These are phyloP conservation scores for Pseudanteris insignis DNA, from an alignment of 2,888 invertebrate genomes.

Conservation along the genomic window DNA sequence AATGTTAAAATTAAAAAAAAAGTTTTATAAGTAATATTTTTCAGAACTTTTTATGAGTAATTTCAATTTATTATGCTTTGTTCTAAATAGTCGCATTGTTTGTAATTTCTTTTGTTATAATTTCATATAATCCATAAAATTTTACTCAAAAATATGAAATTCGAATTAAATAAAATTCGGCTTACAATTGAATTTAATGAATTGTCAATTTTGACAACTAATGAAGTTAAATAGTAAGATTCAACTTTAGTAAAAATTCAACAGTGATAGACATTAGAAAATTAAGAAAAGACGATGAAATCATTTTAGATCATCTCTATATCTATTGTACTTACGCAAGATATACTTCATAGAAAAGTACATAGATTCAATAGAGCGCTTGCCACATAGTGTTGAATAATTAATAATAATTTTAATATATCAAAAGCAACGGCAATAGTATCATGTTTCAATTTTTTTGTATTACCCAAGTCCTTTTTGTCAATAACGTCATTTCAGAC, in stretches of 20 bases:
- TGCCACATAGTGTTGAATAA: conserved; percentile 21
- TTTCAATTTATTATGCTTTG: too few species aligned
- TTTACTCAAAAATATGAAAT: too few species aligned
- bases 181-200: conserved; percentile 8
- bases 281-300: conserved; percentile 8
- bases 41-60: too few species aligned
- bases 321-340: conserved; percentile 55
- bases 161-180: too few species aligned
- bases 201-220: neutral
- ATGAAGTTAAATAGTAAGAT: too few species aligned
- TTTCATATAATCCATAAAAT: too few species aligned
- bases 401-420: conserved; percentile 25
- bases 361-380: conserved; percentile 32
- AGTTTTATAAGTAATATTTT: too few species aligned
- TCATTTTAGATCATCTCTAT: conserved; percentile 47
- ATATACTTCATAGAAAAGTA: conserved; percentile 51
- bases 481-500: too few species aligned
- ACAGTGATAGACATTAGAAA: conserved; percentile 9
- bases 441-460: neutral
- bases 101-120: too few species aligned
- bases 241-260: neutral
- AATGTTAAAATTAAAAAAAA: too few species aligned
- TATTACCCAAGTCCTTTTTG: too few species aligned
- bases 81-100: too few species aligned
- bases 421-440: conserved; percentile 36